These are phyloP conservation scores for Syndactyla subalaris DNA, from an alignment of 2,797 vertebrate species.

Conservation along the genomic window DNA sequence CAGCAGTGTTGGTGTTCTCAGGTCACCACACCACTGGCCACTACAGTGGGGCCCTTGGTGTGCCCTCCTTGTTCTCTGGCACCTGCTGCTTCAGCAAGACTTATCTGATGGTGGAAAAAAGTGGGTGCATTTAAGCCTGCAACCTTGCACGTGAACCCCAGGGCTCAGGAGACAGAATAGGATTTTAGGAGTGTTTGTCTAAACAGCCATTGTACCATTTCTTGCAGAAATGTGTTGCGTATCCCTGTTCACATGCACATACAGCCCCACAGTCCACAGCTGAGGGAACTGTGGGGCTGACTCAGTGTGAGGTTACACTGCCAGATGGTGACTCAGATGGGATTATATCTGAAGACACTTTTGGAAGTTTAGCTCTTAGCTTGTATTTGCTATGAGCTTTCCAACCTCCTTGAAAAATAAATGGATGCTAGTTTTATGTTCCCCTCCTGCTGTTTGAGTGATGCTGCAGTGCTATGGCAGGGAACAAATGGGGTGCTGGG, in stretches of 20 bases:
- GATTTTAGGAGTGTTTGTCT: background rate
- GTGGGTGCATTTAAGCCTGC: background rate
- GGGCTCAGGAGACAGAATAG: background rate
- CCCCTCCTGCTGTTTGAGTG: background rate
- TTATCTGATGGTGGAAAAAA: rapidly evolving
- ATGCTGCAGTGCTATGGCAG: background rate
- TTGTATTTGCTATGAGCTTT: background rate
- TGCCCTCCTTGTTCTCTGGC: background rate
- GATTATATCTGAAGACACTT: background rate
- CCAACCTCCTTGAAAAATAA: background rate
- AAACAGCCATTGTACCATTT: background rate
- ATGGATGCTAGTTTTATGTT: background rate
- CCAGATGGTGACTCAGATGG: background rate
- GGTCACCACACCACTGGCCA: rapidly evolving
- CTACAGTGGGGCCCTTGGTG: background rate
- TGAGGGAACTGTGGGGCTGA: rapidly evolving
- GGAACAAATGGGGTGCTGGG: rapidly evolving
- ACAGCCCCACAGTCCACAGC: background rate
- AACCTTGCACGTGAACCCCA: background rate
- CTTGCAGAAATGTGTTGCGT: background rate
- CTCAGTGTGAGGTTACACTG: background rate
- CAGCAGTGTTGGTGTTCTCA: background rate
- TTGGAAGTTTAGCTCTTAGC: background rate
- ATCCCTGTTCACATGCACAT: rapidly evolving
- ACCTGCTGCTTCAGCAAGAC: rapidly evolving